Conservation (phyloP, 2,888 invertebrate genomes). For the Halictus ligatus region DNA sequence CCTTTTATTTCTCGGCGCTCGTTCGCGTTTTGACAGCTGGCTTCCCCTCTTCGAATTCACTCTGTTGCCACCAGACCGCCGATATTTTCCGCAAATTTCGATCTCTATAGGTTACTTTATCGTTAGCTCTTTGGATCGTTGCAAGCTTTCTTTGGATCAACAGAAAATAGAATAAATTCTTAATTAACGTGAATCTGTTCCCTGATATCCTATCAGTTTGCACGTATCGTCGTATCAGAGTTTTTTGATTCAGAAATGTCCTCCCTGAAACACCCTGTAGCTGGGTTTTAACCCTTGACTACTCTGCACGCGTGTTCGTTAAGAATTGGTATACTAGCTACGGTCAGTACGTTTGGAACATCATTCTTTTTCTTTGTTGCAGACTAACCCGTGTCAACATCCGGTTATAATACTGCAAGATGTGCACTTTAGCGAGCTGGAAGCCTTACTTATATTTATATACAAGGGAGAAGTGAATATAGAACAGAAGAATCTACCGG, state of each 20-base stretch:
- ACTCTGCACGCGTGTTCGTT: not conserved
- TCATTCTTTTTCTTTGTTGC: constrained; percentile 79
- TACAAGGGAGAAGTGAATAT: constrained; percentile 91
- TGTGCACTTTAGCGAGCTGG: constrained; percentile 88
- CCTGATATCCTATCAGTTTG: not conserved
- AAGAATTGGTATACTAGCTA: not conserved
- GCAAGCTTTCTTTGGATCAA: not conserved
- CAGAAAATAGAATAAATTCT: not conserved
- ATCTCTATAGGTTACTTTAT: not conserved
- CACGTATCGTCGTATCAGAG: too few relatives aligned
- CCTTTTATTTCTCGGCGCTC: not conserved
- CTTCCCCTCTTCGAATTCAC: not conserved
- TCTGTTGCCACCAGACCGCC: not conserved
- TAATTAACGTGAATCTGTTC: not conserved
- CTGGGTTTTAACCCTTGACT: not conserved
- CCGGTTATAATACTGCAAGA: constrained; percentile 91
- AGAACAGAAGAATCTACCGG: constrained; percentile 89
- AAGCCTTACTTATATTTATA: constrained; percentile 89
- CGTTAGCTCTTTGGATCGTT: not conserved
- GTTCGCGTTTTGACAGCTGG: constrained; percentile 4
- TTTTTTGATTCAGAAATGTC: not conserved
- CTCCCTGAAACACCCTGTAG: not conserved
- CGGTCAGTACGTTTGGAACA: not conserved
- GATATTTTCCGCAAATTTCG: not conserved
- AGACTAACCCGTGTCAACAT: constrained; percentile 91